phyloP scores from a whole-genome alignment of 1,140 invertebrate species.

The Zaprionus davidi region DNA sequence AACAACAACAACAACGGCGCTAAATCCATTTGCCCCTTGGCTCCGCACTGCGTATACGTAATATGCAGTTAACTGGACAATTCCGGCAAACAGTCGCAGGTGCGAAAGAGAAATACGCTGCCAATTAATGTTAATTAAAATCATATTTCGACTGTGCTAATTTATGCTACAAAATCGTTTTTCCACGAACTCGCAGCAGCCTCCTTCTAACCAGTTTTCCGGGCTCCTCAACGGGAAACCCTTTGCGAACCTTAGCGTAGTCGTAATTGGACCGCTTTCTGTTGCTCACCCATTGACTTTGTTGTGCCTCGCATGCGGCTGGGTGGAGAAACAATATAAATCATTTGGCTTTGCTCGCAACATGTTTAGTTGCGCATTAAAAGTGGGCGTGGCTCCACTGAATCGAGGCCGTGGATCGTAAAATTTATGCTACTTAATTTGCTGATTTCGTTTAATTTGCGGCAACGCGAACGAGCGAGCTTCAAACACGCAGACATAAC shows the following conservation, averaged over 20 bases:
- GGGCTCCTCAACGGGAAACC: not conserved
- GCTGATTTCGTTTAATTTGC: slow-evolving; percentile 48
- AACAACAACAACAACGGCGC: slow-evolving; percentile 18
- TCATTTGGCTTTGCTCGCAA: slow-evolving; percentile 19
- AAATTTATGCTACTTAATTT: slow-evolving; percentile 46
- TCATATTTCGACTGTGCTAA: slow-evolving; percentile 67
- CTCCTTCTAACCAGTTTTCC: not conserved
- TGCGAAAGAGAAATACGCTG: slow-evolving; percentile 67
- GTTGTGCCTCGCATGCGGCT: not conserved
- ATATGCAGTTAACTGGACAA: slow-evolving; percentile 74
- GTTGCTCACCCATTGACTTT: not conserved
- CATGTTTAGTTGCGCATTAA: not conserved
- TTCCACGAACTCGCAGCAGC: not conserved
- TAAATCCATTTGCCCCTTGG: slow-evolving; percentile 37
- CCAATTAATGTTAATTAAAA: slow-evolving; percentile 81
- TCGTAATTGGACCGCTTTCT: slow-evolving; percentile 2
- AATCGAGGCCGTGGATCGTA: slow-evolving; percentile 23
- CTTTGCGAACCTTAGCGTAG: slow-evolving; percentile 1
- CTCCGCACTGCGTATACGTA: slow-evolving; percentile 62
- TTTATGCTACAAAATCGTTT: slow-evolving; percentile 13
- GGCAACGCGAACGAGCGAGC: slow-evolving; percentile 8
- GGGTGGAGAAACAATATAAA: slow-evolving; percentile 14
- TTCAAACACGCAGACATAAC: slow-evolving; percentile 21
- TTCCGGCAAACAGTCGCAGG: slow-evolving; percentile 58
- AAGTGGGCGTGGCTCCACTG: slow-evolving; percentile 1